Base-by-base conservation (phyloP, 2,113 vertebrate genomes). In the Epinephelus cyanopodus region DNA sequence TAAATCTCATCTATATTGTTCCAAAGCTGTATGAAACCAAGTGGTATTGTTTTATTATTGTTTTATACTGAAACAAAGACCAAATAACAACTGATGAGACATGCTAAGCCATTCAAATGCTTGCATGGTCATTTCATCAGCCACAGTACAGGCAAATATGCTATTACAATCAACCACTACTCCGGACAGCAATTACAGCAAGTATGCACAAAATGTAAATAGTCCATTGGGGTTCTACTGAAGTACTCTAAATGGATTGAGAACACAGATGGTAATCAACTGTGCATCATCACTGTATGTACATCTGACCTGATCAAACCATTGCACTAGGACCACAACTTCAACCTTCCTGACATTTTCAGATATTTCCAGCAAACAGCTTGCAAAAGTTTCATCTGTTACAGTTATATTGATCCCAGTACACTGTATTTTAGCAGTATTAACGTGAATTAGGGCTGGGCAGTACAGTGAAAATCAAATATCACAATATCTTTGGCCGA, bases 221-320 rank as follows among this genome's bases (percentile, higher is more conserved):
- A 37, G 12, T 33, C 25, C 45, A 37, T 9, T 73, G 21, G 23
- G 68, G 63, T 63, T 71, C 25, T 72, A 52, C n/a, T 45, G 5
- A 27, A 37, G 45, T 50, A 50, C 14, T 73, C 25, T 5, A 25
- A 23, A 23, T 42, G 23, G 53, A 33, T 12, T 48, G 33, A 47
- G 23, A 71, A 61, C 53, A 53, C 2, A 50, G 21, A 69, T 53
- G 23, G 42, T 3, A 81, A 65, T 74, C 47, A 62, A n/a, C 9
- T 5, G 25, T 19, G 21, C 27, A 37, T 57, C 48, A 70, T 58
- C 14, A 77, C 69, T 21, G 48, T 53, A 57, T 9, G 8, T n/a
- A 57, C 25, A 57, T 50, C 19, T 50, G 15, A 48, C 27, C 23
- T 79, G 50, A 63, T 11, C 5, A 23, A 19, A 4, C n/a, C 15